Base-by-base conservation (phyloP, 1,140 invertebrate genomes). In the Drosophila mojavensis region DNA sequence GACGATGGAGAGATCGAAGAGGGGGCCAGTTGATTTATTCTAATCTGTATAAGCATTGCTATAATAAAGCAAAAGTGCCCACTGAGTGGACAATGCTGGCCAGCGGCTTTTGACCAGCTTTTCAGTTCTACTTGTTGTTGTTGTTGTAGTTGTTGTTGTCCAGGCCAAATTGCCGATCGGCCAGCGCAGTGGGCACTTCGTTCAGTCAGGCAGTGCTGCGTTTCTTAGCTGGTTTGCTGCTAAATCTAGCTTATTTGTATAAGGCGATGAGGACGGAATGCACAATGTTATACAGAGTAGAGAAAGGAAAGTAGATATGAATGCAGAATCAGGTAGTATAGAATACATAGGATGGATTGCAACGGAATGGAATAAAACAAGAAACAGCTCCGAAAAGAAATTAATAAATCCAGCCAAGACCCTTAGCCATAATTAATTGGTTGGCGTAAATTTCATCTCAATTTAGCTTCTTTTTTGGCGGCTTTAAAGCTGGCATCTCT, bases 1-100 rank as follows among this genome's bases (percentile, higher is more conserved):
- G 10, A 3, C 2, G 36, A 39, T 33, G 33, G 1, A 13, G 36
- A 39, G 36, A 39, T 39, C 36, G 36, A 39, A 4, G 36, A 11
- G 48, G 60, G 78, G 63, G 55, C 80, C 79, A 77, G 72, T 86
- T 86, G 83, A 86, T 86, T 86, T 86, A 86, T 86, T 86, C 83
- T 86, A 86, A 86, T 86, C 83, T 86, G 83, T 86, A 88, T 86
- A 86, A 86, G 83, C 79, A 80, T 77, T 79, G 83, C 83, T 78
- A 79, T 88, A 88, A 86, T 86, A 86, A 86, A 86, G 83, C 83
- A 86, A 88, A 86, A 83, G 65, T 75, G 78, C 68, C 64, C 81
- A 80, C 64, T 30, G 82, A 85, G 81, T 86, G 83, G 83, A 86
- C 83, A 86, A 88, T 86, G 79, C 70, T 67, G 39, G 82, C 81